Base-by-base conservation (phyloP, 2,888 invertebrate genomes). In the Ophion ellenae region DNA sequence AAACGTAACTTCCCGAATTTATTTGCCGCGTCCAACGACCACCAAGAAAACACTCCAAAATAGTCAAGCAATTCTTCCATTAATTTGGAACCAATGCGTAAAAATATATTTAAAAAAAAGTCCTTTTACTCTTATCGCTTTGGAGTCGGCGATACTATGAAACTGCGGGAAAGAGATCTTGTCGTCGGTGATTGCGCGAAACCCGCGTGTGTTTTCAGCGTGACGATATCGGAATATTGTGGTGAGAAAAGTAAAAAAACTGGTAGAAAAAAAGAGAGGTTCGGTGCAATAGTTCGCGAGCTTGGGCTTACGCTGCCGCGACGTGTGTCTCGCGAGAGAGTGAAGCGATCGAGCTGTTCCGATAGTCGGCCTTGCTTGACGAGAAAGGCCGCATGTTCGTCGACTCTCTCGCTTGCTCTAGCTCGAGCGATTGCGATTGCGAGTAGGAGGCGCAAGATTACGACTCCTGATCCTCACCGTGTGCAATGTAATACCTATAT, bases 281-380 rank as follows among this genome's bases (percentile, higher is more conserved):
- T 84, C 73, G 81, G 77, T 57, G 67, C 45, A 81, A 71, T 67
- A 63, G 78, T 61, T 57, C 74, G 59, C 63, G 45, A 74, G 61
- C 40, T 61, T 47, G 57, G 73, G 73, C 59, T 40, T 28, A 14
- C 57, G 63, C 36, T 36, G 28, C 28, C 57, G 71, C 77, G 73
- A 73, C 75, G 80, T 66, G 70, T 78, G 82, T 61, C 82, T 70
- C 61, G 63, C 75, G 69, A 70, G 66, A 61, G 85, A 85, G 75
- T 71, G 82, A 82, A 85, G 82, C 85, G 86, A 86, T 87, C 87
- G 83, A 84, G 84, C 84, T 83, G 86, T 83, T 84, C 83, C 85
- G 83, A 87, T 87, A 80, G 83, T 86, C 88, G 88, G 85, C 87
- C 88, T 88, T 88, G 88, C 88, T 83, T 77, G 81, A 76, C 87